A percentile compares a stretch with the other conserved stretches of the same genome.
Conservation (phyloP, 2,888 invertebrate species). For the Stenodema calcarata region DNA sequence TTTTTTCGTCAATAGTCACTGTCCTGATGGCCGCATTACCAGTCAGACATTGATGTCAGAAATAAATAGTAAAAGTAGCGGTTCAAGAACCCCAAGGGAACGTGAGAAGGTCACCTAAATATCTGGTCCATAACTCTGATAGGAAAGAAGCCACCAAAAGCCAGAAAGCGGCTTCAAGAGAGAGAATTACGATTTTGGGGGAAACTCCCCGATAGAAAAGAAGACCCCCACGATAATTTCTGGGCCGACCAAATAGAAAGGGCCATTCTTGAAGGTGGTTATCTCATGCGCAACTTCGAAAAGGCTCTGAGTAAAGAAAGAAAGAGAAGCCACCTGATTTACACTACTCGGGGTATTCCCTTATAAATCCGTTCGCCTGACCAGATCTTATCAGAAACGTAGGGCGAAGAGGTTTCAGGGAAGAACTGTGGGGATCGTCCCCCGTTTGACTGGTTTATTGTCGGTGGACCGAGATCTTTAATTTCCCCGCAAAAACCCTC, state of each 20-base stretch:
- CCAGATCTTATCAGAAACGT: constrained; percentile 46
- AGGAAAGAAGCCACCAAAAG: too few relatives aligned
- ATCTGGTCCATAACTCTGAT: too few relatives aligned
- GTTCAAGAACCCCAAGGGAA: too few relatives aligned
- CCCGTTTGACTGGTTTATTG: constrained; percentile 42
- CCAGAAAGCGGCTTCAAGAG: background rate
- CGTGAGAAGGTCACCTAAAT: too few relatives aligned
- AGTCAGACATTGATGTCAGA: too few relatives aligned
- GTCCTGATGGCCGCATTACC: too few relatives aligned
- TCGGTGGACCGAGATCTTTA: constrained; percentile 34
- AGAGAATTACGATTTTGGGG: constrained; percentile 29
- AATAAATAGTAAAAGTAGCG: too few relatives aligned
- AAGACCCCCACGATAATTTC: constrained; percentile 27
- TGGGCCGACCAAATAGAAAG: constrained; percentile 34
- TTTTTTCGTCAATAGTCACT: too few relatives aligned
- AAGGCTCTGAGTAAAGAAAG: background rate
- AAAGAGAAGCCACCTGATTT: constrained; percentile 43
- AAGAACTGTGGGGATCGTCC: constrained; percentile 35
- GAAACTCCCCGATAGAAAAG: background rate
- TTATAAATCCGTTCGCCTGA: constrained; percentile 49
- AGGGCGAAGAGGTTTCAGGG: constrained; percentile 24
- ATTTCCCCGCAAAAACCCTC: constrained; percentile 14
- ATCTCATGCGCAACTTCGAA: constrained; percentile 33
- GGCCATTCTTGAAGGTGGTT: constrained; percentile 32
- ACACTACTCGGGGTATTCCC: constrained; percentile 44